Base-by-base conservation (phyloP, 1,140 invertebrate species). In the Dryas iulia region DNA sequence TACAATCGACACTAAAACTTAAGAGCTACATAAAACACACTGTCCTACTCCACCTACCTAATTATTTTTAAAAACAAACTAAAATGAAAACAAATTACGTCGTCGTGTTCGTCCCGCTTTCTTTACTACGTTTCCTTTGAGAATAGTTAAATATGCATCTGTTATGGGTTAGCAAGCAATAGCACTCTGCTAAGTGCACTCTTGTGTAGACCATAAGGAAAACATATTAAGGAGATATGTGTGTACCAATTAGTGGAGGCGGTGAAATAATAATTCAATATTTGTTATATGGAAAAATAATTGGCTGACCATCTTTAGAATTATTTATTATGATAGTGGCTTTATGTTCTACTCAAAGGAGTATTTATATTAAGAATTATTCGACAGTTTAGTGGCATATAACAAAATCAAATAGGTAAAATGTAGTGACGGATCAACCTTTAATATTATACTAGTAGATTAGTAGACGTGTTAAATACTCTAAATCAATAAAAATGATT, bases 151-250 rank as follows among this genome's bases (percentile, higher is more conserved):
- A 60, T 60, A 47, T 60, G 24, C 24, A 60, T 47, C 59, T 8
- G 24, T 5, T 60, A 30, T 39, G 33, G 24, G 59, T 47, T 60
- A 60, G 39, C 59, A 60, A 33, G 33, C 11, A 60, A 60, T 14
- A 14, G 24, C 39, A 60, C 59, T 60, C 25, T n/a, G 6, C 18
- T 60, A 47, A 60, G 59, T 60, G 59, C 59, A 26, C 23, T 60
- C 25, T 39, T 39, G 2, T 60, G 59, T 60, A 26, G 30, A 59
- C 18, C 12, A 14, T 31, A 60, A 47, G 39, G 59, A 47, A 25
- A 39, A 60, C 33, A 26, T 60, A 21, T 47, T 21, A 59, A 21
- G 30, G 12, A 26, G 18, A 47, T 21, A 14, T 2, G 21, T 3
- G 33, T 60, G 24, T 60, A 23, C 10, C 33, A 47, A 25, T 47